Conservation (phyloP, 2,113 vertebrate genomes). For the Heteronetta atricapilla region DNA sequence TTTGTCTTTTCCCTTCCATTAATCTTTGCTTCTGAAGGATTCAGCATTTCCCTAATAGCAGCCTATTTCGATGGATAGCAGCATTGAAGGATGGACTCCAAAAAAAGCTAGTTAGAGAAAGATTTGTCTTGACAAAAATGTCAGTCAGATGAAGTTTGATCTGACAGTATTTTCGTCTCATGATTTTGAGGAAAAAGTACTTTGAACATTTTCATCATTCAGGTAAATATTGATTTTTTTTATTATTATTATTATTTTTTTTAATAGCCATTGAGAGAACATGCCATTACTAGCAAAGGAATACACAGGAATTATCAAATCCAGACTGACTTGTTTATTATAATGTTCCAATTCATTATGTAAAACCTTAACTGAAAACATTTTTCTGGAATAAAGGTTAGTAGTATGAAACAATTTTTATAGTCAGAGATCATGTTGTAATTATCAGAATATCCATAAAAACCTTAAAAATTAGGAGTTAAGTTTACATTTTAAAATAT, state of each 20-base stretch:
- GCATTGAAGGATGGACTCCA: not conserved
- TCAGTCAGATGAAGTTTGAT: not conserved
- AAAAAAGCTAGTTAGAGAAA: not conserved
- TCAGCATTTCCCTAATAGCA: not conserved
- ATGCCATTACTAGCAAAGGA: not conserved
- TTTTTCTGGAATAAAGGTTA: not conserved
- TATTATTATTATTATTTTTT: not conserved
- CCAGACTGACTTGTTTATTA: not conserved
- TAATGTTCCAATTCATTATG: not conserved
- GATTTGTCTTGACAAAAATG: constrained; percentile 30
- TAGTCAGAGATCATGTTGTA: not conserved
- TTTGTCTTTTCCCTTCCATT: not conserved
- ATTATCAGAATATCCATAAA: not conserved
- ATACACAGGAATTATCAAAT: not conserved
- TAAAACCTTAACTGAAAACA: not conserved
- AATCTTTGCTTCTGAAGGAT: not conserved
- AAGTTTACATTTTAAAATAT: not conserved
- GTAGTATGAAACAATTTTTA: not conserved
- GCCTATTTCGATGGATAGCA: not conserved
- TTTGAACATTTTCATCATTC: not conserved
- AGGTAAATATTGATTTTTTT: not conserved
- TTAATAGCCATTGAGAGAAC: not conserved
- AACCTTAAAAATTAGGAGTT: not conserved
- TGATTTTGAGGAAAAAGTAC: not conserved
- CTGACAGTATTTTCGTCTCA: not conserved